These are phyloP conservation scores for Trichosurus vulpecula DNA, from an alignment of 2,797 vertebrate genomes.

Conservation along the genomic window DNA sequence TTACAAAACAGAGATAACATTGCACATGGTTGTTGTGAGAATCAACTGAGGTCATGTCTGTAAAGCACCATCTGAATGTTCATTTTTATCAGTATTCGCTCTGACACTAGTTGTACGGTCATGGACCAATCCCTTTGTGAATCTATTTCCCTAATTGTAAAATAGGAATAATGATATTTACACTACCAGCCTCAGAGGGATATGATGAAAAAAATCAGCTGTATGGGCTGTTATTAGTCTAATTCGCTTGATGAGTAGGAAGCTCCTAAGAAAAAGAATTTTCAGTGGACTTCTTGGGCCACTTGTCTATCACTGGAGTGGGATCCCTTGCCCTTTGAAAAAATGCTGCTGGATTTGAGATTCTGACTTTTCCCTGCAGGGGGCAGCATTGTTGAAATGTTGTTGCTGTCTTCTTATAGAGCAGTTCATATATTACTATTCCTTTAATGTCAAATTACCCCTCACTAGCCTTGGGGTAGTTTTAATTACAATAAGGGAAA, in stretches of 20 bases:
- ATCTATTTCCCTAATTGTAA: background rate
- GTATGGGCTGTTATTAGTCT: background rate
- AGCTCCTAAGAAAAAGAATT: background rate
- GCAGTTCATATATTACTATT: background rate
- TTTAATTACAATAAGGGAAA: slow-evolving; percentile 25
- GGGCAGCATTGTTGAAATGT: slow-evolving; percentile 73
- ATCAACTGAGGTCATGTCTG: background rate
- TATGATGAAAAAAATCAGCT: background rate
- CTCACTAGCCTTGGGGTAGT: background rate
- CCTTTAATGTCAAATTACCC: slow-evolving; percentile 17
- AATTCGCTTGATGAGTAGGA: background rate
- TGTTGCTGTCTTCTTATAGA: background rate
- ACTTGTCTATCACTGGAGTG: background rate
- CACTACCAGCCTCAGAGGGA: background rate
- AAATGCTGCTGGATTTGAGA: background rate
- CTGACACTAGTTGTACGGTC: background rate
- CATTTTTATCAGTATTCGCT: background rate
- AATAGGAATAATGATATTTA: background rate
- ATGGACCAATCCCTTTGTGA: background rate
- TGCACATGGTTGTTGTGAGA: background rate
- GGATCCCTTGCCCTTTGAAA: background rate
- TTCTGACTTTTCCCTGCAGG: slow-evolving; percentile 66
- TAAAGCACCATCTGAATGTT: background rate
- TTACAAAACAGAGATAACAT: background rate
- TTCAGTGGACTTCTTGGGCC: background rate